Conservation (phyloP, 2,888 invertebrate species). For the Nymphalis urticae region DNA sequence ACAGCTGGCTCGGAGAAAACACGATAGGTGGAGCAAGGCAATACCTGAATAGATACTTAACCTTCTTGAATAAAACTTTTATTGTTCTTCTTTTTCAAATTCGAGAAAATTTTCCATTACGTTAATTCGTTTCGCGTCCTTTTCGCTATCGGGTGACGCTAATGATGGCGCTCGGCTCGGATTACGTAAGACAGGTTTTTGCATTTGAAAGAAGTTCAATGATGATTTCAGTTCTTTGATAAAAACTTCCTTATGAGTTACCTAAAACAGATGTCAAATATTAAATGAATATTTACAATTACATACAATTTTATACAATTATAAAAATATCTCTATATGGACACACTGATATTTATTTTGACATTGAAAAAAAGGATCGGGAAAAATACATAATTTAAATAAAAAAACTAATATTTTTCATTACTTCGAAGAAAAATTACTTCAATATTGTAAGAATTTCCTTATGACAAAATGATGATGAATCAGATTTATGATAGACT, state of each 20-base stretch:
- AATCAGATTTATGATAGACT: too few relatives aligned
- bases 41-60: too few relatives aligned
- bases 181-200: conserved; percentile 70
- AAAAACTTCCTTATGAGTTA: conserved; percentile 79
- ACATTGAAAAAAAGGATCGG: too few relatives aligned
- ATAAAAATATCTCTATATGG: neutral
- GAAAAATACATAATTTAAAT: too few relatives aligned
- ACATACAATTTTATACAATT: too few relatives aligned
- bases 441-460: too few relatives aligned
- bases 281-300: neutral
- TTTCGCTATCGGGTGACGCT: conserved; percentile 46
- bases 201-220: conserved; percentile 69
- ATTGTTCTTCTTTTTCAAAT: conserved; percentile 61
- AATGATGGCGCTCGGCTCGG: conserved; percentile 69
- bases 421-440: too few relatives aligned
- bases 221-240: conserved; percentile 75
- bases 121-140: conserved; percentile 46
- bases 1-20: too few relatives aligned
- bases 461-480: too few relatives aligned
- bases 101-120: conserved; percentile 62
- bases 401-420: too few relatives aligned
- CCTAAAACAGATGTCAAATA: conserved; percentile 56
- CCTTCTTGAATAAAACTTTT: neutral
- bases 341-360: too few relatives aligned
- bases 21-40: too few relatives aligned